Evolutionary conservation across 2,797 vertebrate species (phyloP).

Genomic region (Microctenopoma stevenorrisi): DNA sequence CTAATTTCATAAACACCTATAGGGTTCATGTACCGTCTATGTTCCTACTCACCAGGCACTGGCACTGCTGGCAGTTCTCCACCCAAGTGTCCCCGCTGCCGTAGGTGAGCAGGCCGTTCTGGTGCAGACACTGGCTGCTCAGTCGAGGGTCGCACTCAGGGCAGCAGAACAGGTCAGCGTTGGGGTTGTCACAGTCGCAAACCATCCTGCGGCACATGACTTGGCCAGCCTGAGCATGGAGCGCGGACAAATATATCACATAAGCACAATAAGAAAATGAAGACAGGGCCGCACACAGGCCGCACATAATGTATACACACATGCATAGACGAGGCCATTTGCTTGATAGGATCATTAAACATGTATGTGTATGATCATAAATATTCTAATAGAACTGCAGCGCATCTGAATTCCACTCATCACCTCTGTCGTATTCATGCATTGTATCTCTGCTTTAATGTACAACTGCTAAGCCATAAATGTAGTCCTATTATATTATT

Average conservation of each 20-base stretch:
- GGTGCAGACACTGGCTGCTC: slow-evolving; percentile 96
- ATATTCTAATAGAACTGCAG: slow-evolving; percentile 41
- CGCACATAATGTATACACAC: slow-evolving; percentile 7
- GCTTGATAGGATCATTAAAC: slow-evolving; percentile 54
- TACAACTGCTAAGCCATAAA: too few relatives aligned
- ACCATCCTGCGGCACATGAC: slow-evolving; percentile 99
- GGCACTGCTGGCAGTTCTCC: slow-evolving; percentile 96
- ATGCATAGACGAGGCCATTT: slow-evolving; percentile 34
- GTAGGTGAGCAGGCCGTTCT: slow-evolving; percentile 92
- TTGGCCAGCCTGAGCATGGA: slow-evolving; percentile 86
- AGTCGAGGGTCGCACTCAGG: slow-evolving; percentile 96
- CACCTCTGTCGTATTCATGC: background rate
- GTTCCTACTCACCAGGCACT: slow-evolving; percentile 90
- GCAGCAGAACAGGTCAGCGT: slow-evolving; percentile 96
- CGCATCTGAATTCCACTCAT: slow-evolving; percentile 16
- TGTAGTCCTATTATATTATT: too few relatives aligned
- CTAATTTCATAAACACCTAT: background rate
- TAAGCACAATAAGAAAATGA: slow-evolving; percentile 22
- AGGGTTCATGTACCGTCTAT: background rate
- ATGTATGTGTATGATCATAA: slow-evolving; percentile 55
- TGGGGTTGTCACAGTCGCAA: slow-evolving; percentile 98
- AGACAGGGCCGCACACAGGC: background rate
- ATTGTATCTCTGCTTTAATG: too few relatives aligned
- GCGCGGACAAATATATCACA: slow-evolving; percentile 11
- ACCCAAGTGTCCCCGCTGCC: slow-evolving; percentile 97